Conservation (phyloP, 2,888 invertebrate genomes). For the Tipula lateralis region DNA sequence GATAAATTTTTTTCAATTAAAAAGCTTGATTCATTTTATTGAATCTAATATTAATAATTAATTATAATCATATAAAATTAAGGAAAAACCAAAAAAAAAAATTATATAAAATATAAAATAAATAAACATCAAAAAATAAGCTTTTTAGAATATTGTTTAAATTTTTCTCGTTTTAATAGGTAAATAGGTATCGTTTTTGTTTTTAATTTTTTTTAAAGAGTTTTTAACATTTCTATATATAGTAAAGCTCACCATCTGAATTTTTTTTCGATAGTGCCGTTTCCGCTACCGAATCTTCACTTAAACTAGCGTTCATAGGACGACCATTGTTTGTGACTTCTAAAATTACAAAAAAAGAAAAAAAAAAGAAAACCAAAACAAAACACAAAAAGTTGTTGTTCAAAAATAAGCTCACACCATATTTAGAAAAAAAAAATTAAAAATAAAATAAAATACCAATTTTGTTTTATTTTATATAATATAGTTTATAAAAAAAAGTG, state of each 20-base stretch:
- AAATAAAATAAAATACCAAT: constrained; percentile 26
- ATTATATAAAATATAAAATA: not conserved
- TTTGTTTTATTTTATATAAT: constrained; percentile 28
- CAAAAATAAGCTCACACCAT: constrained; percentile 29
- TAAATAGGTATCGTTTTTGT: not conserved
- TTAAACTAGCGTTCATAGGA: constrained; percentile 66
- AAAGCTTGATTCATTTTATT: constrained; percentile 31
- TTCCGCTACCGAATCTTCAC: constrained; percentile 77
- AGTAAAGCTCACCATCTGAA: constrained; percentile 68
- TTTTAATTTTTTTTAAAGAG: not conserved
- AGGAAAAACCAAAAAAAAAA: not conserved
- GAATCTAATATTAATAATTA: constrained; percentile 37
- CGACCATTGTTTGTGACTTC: constrained; percentile 53
- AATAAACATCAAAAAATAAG: constrained; percentile 25
- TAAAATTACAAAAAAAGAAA: constrained; percentile 40
- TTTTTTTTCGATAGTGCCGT: constrained; percentile 74
- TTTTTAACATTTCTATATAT: constrained; percentile 11
- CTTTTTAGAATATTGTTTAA: constrained; percentile 9
- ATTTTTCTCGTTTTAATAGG: not conserved
- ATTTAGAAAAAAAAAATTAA: constrained; percentile 26
- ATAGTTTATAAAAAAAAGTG: constrained; percentile 32
- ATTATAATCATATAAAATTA: constrained; percentile 58
- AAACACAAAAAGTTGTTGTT: constrained; percentile 16
- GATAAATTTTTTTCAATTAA: constrained; percentile 3
- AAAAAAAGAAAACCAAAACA: constrained; percentile 11